A percentile compares a stretch with the other conserved stretches of the same genome.
These are phyloP conservation scores for Phenganax marumi DNA, from an alignment of 92 coral and sea anemone genomes.

Conservation along the genomic window DNA sequence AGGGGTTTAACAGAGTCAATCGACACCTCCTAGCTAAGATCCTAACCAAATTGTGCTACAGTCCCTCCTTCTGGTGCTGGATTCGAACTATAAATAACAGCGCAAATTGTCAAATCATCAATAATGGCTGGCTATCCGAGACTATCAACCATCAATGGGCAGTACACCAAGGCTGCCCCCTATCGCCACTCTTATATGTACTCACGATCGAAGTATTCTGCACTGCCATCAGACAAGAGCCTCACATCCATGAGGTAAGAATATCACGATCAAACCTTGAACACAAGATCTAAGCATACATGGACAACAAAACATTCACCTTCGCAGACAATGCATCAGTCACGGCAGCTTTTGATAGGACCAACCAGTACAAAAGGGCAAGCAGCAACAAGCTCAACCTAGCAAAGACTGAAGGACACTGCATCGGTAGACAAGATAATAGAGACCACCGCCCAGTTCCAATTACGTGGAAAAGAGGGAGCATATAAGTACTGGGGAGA, in stretches of 20 bases:
- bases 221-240: constrained; percentile 3
- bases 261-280: not conserved
- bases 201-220: constrained; percentile 11
- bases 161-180: constrained; percentile 34
- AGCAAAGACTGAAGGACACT: constrained; percentile 21
- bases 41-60: constrained; percentile 7
- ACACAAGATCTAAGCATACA: constrained; percentile 3
- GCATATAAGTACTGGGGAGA: not conserved
- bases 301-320: constrained; percentile 12
- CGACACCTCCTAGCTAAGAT: not conserved
- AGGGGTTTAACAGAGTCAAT: constrained; percentile 39
- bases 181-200: constrained; percentile 20
- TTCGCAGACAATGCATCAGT: not conserved
- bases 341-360: not conserved
- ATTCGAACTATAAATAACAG: not conserved
- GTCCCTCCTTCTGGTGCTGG: constrained; percentile 30
- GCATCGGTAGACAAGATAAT: constrained; percentile 8
- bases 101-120: not conserved
- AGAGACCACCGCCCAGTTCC: not conserved
- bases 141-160: not conserved
- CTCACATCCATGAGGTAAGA: constrained; percentile 30
- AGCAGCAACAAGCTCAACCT: constrained; percentile 2
- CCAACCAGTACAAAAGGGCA: constrained; percentile 1
- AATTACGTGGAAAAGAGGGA: constrained; percentile 4
- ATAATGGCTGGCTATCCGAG: constrained; percentile 38